Evolutionary conservation across 2,888 invertebrate genomes (phyloP), one percentile per base, ranked within the genome.

Genomic region (Tricholauxania praeusta): DNA sequence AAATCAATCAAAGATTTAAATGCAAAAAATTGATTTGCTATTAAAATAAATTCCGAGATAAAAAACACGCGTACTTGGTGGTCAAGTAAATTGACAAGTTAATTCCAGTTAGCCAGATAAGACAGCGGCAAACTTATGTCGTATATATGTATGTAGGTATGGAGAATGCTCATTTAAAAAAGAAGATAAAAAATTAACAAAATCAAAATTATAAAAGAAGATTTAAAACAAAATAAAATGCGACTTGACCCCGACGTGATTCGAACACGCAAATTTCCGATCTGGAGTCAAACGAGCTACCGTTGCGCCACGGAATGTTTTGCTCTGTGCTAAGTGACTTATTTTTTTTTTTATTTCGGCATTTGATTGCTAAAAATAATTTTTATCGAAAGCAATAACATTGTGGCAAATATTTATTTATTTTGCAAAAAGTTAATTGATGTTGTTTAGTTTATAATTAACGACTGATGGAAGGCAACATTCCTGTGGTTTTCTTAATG

Each of bases 231-330:
- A 39, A 39, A 39, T 10, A 39, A 39, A 39, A 39, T 39, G 1
- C 39, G 39, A 2, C 7, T 74, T 83, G 83, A 83, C 83, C 83
- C 83, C 83, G 83, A 83, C 82, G 83, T 83, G 83, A 84, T 84
- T 84, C 83, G 83, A 83, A 83, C 82, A 82, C 83, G 83, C 83
- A 83, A 84, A 82, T 82, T 84, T 83, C 83, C 83, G 83, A 84
- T 83, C 84, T 84, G 84, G 84, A 84, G 84, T 84, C 84, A 84
- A 82, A 83, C 83, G 84, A 83, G 84, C 83, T 84, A 84, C 83
- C 83, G 83, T 84, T 84, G 83, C 83, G 83, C 83, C 83, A 84
- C 83, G 82, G 83, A 84, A 39, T 39, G 6, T 39, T 39, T 39
- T 39, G 10, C 1, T 1, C 10, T 10, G 39, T 7, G 39, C 39